Evolutionary conservation across 1,140 invertebrate species (phyloP).

Genomic region (Carposina sasakii): DNA sequence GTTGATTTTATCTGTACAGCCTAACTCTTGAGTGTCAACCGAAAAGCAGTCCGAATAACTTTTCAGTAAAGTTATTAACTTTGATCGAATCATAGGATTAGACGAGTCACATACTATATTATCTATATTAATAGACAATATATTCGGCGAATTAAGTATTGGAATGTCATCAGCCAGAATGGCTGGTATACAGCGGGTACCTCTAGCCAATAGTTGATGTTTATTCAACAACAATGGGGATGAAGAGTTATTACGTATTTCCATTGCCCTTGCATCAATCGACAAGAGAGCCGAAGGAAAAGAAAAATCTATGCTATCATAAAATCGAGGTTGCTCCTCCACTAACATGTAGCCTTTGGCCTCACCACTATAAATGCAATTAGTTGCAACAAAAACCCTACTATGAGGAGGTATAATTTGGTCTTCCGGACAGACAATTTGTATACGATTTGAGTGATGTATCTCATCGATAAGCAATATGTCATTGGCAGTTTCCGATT

Average conservation of each 20-base stretch:
- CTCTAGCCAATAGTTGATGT: neutral
- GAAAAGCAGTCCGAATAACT: slow-evolving; percentile 18
- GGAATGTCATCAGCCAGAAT: neutral
- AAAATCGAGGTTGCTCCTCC: neutral
- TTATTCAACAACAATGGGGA: neutral
- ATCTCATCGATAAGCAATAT: neutral
- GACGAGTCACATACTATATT: neutral
- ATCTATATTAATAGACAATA: neutral
- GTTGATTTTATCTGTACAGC: neutral
- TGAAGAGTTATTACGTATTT: neutral
- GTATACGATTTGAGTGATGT: neutral
- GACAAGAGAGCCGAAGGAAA: no score
- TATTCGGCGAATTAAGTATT: neutral
- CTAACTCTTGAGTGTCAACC: slow-evolving; percentile 16
- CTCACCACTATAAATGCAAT: neutral
- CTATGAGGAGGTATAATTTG: neutral
- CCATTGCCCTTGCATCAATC: neutral
- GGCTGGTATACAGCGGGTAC: neutral
- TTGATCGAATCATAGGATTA: neutral
- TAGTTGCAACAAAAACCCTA: no score
- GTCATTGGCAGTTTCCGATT: neutral
- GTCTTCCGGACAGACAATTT: neutral
- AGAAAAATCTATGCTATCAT: neutral
- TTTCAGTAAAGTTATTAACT: slow-evolving; percentile 10
- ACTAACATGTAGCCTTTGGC: neutral